phyloP scores from a whole-genome alignment of 1,140 invertebrate genomes.

The Drosophila tropicalis region DNA sequence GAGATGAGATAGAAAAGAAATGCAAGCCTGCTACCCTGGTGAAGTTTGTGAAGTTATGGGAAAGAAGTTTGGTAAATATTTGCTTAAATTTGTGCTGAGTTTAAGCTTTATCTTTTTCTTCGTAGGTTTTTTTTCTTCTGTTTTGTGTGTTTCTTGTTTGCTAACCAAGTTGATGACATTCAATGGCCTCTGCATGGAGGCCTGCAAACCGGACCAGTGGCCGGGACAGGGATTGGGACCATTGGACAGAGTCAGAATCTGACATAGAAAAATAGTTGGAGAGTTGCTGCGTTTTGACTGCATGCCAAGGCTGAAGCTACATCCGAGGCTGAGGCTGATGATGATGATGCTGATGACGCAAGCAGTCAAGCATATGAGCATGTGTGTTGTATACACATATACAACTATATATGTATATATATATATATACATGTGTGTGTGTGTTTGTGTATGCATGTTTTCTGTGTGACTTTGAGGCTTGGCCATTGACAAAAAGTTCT shows the following conservation, averaged over 20 bases:
- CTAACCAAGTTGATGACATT: constrained; percentile 12
- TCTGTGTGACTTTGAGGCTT: constrained; percentile 61
- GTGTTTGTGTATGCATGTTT: constrained; percentile 38
- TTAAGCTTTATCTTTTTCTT: constrained; percentile 77
- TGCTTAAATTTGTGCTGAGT: constrained; percentile 82
- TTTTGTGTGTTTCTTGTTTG: constrained; percentile 5
- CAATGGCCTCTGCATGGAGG: constrained; percentile 5
- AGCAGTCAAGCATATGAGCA: constrained; percentile 52
- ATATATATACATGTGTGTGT: constrained; percentile 16
- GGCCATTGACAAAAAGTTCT: constrained; percentile 72
- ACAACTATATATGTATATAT: background rate
- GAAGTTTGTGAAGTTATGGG: background rate
- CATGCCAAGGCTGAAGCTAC: constrained; percentile 67
- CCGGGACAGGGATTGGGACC: constrained; percentile 3
- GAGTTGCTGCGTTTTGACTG: constrained; percentile 75
- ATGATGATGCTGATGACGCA: constrained; percentile 64
- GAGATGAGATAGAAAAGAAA: constrained; percentile 27
- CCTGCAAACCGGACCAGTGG: background rate
- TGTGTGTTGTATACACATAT: constrained; percentile 28
- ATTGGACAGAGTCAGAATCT: constrained; percentile 35
- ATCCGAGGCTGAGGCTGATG: constrained; percentile 58
- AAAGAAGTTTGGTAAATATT: constrained; percentile 60
- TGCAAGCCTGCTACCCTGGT: constrained; percentile 10
- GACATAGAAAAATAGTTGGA: constrained; percentile 79
- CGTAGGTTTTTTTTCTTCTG: constrained; percentile 17